Evolutionary conservation across 2,888 invertebrate species (phyloP).

Genomic region (Hypomecis atomaria): DNA sequence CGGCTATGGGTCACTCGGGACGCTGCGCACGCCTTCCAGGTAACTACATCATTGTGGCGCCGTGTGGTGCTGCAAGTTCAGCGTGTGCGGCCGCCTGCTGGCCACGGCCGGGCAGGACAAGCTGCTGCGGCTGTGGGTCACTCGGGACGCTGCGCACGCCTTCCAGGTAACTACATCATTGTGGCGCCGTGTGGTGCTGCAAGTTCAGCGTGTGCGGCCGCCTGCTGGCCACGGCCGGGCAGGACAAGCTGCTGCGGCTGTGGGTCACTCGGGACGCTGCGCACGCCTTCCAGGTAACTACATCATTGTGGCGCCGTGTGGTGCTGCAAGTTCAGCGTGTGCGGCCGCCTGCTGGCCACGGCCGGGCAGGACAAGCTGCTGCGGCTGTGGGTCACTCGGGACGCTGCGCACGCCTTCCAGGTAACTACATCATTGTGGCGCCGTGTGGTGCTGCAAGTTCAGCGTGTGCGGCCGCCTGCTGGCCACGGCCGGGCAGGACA

Average conservation of each 20-base stretch:
- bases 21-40: slow-evolving; percentile 94
- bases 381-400: slow-evolving; percentile 97
- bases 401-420: slow-evolving; percentile 96
- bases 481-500: slow-evolving; percentile 99
- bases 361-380: slow-evolving; percentile 98
- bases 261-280: slow-evolving; percentile 97
- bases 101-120: slow-evolving; percentile 99
- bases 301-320: slow-evolving; percentile 97
- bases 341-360: slow-evolving; percentile 97
- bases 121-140: slow-evolving; percentile 97
- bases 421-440: slow-evolving; percentile 91
- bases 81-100: slow-evolving; percentile 96
- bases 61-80: slow-evolving; percentile 99
- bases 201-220: slow-evolving; percentile 98
- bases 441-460: slow-evolving; percentile 99
- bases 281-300: slow-evolving; percentile 93
- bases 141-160: slow-evolving; percentile 94
- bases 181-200: slow-evolving; percentile 99
- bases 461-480: slow-evolving; percentile 97
- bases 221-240: slow-evolving; percentile 97
- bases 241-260: slow-evolving; percentile 96
- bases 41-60: slow-evolving; percentile 90
- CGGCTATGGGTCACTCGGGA: slow-evolving; percentile 97
- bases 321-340: slow-evolving; percentile 99
- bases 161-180: slow-evolving; percentile 89